Base-by-base conservation (phyloP, 2,797 vertebrate species). In the Diplodus sargus region DNA sequence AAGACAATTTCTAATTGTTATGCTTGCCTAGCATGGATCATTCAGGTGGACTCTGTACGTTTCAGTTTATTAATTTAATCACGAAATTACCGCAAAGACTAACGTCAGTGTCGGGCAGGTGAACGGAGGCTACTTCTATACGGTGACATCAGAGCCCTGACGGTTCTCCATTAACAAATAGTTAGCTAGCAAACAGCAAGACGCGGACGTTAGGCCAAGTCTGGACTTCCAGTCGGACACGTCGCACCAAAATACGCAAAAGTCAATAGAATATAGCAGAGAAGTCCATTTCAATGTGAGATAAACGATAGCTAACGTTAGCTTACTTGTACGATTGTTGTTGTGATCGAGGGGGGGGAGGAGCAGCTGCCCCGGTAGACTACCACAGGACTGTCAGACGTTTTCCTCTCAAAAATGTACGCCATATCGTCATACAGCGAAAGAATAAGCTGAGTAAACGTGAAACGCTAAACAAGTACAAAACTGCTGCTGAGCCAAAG, bases 331-430 rank as follows among this genome's bases (percentile, higher is more conserved):
- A 28, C 15, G 74, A 45, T 90, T 84, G 92, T 90, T 92, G 93
- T 93, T 94, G 86, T 91, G 90, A 82, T 83, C 87, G 60, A 88
- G 80, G 86, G 56, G 91, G 91, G 93, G 93, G 94, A 91, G 92
- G 91, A 90, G 93, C 90, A 85, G 92, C 90, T 90, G 84, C 73
- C 85, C 81, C 83, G 74, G 87, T 48, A 63, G 76, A 77, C 82
- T 64, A 81, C 62, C 60, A 71, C 47, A 67, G 71, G 65, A 83
- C 87, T 86, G 89, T 91, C 88, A 92, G 89, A 90, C 89, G 88
- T 70, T 88, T 86, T 90, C 71, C 82, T 81, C 83, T 89, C 69
- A 87, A 90, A 91, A 93, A 87, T 90, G 90, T 92, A 90, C 92
- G 93, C 91, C 93, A 93, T 92, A 81, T 83, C 90, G 91, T 90